phyloP scores from a whole-genome alignment of 2,113 vertebrate genomes.

The Ceuthmochares aereus region DNA sequence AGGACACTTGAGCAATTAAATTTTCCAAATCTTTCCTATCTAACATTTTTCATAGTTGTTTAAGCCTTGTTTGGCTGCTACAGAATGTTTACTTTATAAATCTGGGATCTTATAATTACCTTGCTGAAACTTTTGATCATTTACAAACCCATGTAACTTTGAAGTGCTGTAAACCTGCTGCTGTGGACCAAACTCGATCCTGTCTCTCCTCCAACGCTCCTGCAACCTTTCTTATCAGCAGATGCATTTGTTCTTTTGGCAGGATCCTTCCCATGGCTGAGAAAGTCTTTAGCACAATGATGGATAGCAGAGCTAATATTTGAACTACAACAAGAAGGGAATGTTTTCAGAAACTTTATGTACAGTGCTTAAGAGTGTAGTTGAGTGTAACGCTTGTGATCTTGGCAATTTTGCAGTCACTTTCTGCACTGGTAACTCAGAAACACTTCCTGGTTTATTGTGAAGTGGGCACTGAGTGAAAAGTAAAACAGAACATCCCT shows the following conservation, averaged over 20 bases:
- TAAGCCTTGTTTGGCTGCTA: not conserved
- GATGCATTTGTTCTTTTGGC: not conserved
- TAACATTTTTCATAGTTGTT: not conserved
- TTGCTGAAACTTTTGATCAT: not conserved
- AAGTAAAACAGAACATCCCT: not conserved
- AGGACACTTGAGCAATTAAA: not conserved
- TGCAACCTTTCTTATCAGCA: not conserved
- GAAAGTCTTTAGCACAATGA: not conserved
- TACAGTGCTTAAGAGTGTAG: not conserved
- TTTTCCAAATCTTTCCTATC: not conserved
- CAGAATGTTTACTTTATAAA: not conserved
- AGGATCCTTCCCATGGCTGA: not conserved
- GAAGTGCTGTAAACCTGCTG: not conserved
- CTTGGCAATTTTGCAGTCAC: not conserved
- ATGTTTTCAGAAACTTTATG: rapidly evolving
- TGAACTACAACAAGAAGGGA: not conserved
- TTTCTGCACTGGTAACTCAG: not conserved
- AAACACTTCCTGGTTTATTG: not conserved
- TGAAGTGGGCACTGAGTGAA: not conserved
- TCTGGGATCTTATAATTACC: not conserved
- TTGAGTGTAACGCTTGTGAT: not conserved
- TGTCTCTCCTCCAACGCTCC: not conserved
- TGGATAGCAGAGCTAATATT: not conserved
- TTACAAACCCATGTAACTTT: not conserved
- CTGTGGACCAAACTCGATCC: not conserved